Evolutionary conservation across 2,113 vertebrate species (phyloP), one percentile per base, ranked within the genome.

Genomic region (Danio rerio): DNA sequence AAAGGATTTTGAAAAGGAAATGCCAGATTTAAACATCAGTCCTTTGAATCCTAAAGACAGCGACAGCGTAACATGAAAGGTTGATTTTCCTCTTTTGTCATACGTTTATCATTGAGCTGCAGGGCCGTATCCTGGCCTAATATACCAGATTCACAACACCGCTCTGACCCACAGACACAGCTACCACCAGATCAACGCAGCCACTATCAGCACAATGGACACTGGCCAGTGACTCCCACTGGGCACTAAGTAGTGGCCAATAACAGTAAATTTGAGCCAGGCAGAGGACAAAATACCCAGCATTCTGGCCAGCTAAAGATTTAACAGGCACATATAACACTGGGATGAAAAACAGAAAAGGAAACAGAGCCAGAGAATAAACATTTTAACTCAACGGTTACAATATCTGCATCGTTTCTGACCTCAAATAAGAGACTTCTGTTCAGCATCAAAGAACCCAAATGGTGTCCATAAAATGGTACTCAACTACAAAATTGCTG

Each of bases 81-180:
- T 50, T 62, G 73, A 80, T 76, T 80, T 66, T 63, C 75, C 56
- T 65, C 58, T 43, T 71, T 80, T 77, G 81, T 83, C 78, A 77
- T 63, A 76, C 40, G 42, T 72, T 86, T 86, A 83, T 86, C 81
- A 59, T 40, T 53, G 45, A 53, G 65, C 81, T 58, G 50, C 81
- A 86, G 84, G 76, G 65, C 20, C 52, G 68, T 69, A 21, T 78
- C 58, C 74, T 69, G 66, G 66, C 78, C 77, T 61, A 50, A 8
- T 49, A 47, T 75, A 53, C 55, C 45, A 80, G 76, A 63, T 21
- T 65, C 47, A 40, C 66, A 70, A 61, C 49, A 79, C 62, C 70
- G 81, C 77, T 62, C 18, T 76, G 69, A 69, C 81, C 62, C 76
- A 66, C 59, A 82, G 15, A 78, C 31, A 63, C 71, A 16, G 56